Evolutionary conservation across 2,113 vertebrate genomes (phyloP).

Genomic region (Periophthalmodon schlosseri): DNA sequence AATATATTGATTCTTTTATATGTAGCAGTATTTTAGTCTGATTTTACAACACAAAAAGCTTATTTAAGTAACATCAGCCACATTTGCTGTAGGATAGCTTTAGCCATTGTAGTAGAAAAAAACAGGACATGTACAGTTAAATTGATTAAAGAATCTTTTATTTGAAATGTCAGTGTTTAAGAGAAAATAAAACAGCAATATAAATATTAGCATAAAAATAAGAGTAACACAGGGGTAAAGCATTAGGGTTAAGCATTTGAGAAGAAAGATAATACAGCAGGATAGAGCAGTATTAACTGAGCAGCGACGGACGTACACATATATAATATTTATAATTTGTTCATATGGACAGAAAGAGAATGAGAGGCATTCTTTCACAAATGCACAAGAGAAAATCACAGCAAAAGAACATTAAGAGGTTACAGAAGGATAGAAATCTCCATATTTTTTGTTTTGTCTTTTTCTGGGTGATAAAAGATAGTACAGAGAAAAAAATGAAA

Average conservation of each 20-base stretch:
- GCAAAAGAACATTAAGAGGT: conserved; percentile 78
- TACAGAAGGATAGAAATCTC: conserved; percentile 76
- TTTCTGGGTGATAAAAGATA: conserved; percentile 76
- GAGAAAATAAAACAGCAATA: conserved; percentile 97
- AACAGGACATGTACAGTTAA: conserved; percentile 12
- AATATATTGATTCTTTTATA: not conserved
- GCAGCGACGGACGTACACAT: conserved; percentile 83
- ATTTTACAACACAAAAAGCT: not conserved
- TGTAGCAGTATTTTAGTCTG: too few relatives aligned
- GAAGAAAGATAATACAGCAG: conserved; percentile 93
- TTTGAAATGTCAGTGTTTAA: conserved; percentile 91
- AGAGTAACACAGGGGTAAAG: conserved; percentile 87
- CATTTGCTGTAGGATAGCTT: not conserved
- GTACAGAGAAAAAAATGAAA: conserved; percentile 72
- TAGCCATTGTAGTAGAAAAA: conserved; percentile 1
- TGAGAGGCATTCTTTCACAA: conserved; percentile 85
- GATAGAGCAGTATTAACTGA: conserved; percentile 87
- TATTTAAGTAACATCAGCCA: not conserved
- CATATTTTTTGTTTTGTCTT: conserved; percentile 69
- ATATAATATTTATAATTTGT: conserved; percentile 83
- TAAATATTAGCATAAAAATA: conserved; percentile 99
- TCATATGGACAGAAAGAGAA: conserved; percentile 83
- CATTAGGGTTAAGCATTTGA: conserved; percentile 85
- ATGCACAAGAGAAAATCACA: conserved; percentile 84
- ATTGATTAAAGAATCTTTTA: conserved; percentile 90